Conservation (phyloP, 2,888 invertebrate genomes). For the Melanostoma scalare region DNA sequence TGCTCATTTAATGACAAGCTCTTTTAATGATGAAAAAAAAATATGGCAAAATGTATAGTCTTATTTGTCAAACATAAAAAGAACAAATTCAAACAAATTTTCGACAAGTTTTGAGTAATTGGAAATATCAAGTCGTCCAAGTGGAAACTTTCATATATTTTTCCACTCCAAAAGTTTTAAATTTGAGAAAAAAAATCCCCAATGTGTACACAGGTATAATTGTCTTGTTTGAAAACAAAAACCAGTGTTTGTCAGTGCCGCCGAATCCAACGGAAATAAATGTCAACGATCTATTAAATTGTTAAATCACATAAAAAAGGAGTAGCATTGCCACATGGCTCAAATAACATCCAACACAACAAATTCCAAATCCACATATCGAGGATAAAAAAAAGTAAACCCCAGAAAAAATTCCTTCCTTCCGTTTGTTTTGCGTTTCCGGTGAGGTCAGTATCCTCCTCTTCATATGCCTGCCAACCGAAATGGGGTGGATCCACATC, state of each 20-base stretch:
- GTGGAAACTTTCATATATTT: neutral
- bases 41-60: no score
- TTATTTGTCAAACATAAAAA: no score
- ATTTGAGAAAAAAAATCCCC: neutral
- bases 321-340: slow-evolving; percentile 4
- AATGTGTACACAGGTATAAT: neutral
- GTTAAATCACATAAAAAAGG: slow-evolving; percentile 15
- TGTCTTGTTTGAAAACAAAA: neutral
- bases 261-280: slow-evolving; percentile 13
- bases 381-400: neutral
- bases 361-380: neutral
- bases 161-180: neutral
- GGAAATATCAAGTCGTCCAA: no score
- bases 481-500: slow-evolving; percentile 39
- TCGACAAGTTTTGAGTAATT: no score
- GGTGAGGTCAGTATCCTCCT: slow-evolving; percentile 49
- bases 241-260: neutral
- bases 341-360: slow-evolving; percentile 10
- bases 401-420: slow-evolving; percentile 33
- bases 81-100: no score
- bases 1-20: no score
- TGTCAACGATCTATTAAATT: slow-evolving; percentile 54
- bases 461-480: neutral
- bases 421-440: slow-evolving; percentile 48
- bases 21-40: no score